Evolutionary conservation across 1,140 invertebrate species (phyloP).

Genomic region (Harlomillsia oculata): DNA sequence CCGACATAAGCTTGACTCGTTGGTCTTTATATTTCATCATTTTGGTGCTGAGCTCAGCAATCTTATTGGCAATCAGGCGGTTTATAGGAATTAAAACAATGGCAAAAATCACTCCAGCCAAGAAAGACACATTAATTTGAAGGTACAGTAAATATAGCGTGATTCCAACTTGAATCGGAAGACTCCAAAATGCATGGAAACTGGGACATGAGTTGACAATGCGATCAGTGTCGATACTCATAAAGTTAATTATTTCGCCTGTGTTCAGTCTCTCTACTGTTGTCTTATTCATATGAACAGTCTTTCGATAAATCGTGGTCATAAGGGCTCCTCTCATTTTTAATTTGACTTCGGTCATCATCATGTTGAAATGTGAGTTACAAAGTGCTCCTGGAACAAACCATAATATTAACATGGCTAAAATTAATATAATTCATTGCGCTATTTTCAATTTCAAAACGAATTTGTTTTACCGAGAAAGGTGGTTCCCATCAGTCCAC

Average conservation of each 20-base stretch:
- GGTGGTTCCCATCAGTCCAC: constrained; percentile 55
- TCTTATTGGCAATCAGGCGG: constrained; percentile 77
- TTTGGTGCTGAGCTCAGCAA: constrained; percentile 69
- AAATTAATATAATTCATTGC: constrained; percentile 2
- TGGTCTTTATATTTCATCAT: constrained; percentile 88
- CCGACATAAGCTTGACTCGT: constrained; percentile 77
- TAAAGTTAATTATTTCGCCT: constrained; percentile 90
- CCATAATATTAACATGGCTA: constrained; percentile 24
- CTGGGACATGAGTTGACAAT: constrained; percentile 82
- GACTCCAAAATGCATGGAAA: constrained; percentile 92
- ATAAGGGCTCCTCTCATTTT: constrained; percentile 78
- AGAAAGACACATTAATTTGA: constrained; percentile 82
- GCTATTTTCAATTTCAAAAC: too few species aligned
- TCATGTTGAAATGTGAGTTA: constrained; percentile 80
- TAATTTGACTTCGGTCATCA: constrained; percentile 69
- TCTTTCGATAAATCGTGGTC: constrained; percentile 76
- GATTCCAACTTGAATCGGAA: constrained; percentile 58
- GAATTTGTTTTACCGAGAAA: constrained; percentile 47
- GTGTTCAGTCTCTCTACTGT: constrained; percentile 44
- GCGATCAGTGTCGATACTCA: constrained; percentile 77
- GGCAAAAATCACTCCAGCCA: constrained; percentile 79
- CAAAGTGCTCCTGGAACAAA: constrained; percentile 56
- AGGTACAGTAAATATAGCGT: constrained; percentile 70
- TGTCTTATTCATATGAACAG: constrained; percentile 50
- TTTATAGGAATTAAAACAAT: constrained; percentile 91